A percentile compares a stretch with the other conserved stretches of the same genome.
These are phyloP conservation scores for Tinea semifulvella DNA, from an alignment of 2,888 invertebrate species.

Conservation along the genomic window DNA sequence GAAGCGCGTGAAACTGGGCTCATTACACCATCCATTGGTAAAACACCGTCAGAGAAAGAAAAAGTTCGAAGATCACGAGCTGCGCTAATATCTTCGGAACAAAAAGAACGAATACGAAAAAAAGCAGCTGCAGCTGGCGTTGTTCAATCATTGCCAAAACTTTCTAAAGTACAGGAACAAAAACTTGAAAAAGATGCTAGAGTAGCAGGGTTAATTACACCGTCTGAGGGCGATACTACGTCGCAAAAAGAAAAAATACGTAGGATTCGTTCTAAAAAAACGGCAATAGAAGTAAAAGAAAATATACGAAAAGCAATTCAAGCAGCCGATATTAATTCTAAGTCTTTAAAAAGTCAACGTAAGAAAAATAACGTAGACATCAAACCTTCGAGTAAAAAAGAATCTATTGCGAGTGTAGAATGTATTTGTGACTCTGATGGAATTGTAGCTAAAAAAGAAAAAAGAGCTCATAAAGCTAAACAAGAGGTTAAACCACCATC, in stretches of 20 bases:
- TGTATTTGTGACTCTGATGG: no score
- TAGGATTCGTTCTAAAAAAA: not conserved
- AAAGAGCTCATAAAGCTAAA: slow-evolving; percentile 22
- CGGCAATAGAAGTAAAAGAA: slow-evolving; percentile 19
- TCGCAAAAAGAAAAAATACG: slow-evolving; percentile 20
- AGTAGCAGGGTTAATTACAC: slow-evolving; percentile 12
- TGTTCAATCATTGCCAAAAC: not conserved
- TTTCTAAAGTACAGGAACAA: not conserved
- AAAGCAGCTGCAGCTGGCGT: not conserved
- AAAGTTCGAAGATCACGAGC: slow-evolving; percentile 15
- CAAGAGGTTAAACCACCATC: slow-evolving; percentile 17
- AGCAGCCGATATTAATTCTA: not conserved
- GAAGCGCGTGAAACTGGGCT: not conserved
- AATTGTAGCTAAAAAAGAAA: no score
- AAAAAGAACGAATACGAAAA: not conserved
- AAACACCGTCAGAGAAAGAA: slow-evolving; percentile 21
- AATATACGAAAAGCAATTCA: not conserved
- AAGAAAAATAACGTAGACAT: not conserved
- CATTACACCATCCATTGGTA: slow-evolving; percentile 21
- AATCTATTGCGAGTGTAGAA: not conserved
- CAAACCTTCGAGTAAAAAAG: not conserved
- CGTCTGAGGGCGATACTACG: slow-evolving; percentile 24
- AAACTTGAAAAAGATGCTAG: not conserved
- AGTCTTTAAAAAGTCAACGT: not conserved
- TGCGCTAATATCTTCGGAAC: not conserved